Base-by-base conservation (phyloP, 2,888 invertebrate species). In the Ferdinandea cuprea region DNA sequence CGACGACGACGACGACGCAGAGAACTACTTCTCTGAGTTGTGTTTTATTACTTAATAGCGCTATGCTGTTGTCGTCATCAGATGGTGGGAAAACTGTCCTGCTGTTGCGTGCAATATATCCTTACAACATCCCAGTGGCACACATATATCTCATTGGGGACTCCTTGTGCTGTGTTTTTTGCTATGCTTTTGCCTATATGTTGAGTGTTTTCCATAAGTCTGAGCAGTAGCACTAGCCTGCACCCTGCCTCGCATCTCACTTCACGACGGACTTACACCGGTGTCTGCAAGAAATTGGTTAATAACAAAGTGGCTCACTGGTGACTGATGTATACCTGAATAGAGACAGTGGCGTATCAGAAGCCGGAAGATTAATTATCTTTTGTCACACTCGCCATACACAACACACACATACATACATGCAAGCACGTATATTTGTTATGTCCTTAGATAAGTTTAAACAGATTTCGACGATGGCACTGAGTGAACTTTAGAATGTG, bases 311-410 rank as follows among this genome's bases (percentile, higher is more conserved):
- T 76, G 44, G 17, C 52, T 52, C 58, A 59, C 69, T 50, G 40
- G 52, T 61, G 59, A 72, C 66, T 59, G 76, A 76, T 61, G 68
- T 21, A 48, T 56, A 40, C 48, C 61, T 48, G 42, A 61, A 61
- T 63, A 35, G 44, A 81, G 48, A 68, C 74, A 69, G 25, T 63
- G 37, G 40, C 63, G 52, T 46, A 77, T 52, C 76, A 44, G 56
- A 56, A 59, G 21, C 76, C 37, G 32, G 44, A 71, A 65, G 81
- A 81, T 77, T 77, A 81, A 81, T 77, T 77, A 81, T 63, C 56
- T 19, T 2, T 11, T 17, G 17, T 42, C 17, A 54, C 30, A 50
- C 32, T n/a, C 25, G 40, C 44, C 44, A 25, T 25, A 25, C 25
- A 25, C 25, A n/a, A n/a, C 28, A 58, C 30, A 52, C 32, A 54